Conservation (phyloP, 35 echinoderm and acorn worm genomes). For the Amphiura filiformis region DNA sequence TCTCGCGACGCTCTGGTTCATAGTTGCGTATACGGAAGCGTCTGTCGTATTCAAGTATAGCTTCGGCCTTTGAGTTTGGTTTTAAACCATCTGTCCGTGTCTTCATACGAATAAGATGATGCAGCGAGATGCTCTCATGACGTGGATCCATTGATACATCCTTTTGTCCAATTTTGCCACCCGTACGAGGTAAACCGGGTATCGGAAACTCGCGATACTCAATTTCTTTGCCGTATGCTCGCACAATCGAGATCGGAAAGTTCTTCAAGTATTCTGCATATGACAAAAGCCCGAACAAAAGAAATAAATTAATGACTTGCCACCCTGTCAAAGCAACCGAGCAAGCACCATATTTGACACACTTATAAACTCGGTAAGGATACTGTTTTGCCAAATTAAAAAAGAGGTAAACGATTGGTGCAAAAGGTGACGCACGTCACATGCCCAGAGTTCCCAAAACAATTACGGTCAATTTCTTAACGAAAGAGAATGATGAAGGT, state of each 20-base stretch:
- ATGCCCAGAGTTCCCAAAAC: too few relatives aligned
- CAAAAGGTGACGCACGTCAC: too few relatives aligned
- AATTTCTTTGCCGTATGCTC: slow-evolving; percentile 72
- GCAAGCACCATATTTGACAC: too few relatives aligned
- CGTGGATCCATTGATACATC: slow-evolving; percentile 35
- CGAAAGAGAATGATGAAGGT: too few relatives aligned
- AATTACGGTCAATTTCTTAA: too few relatives aligned
- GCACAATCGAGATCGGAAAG: slow-evolving; percentile 52
- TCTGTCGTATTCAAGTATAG: slow-evolving; percentile 24
- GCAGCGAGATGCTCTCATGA: slow-evolving; percentile 35
- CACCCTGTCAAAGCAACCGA: too few relatives aligned
- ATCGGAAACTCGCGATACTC: slow-evolving; percentile 57
- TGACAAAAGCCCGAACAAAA: neutral
- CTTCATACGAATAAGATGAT: slow-evolving; percentile 40
- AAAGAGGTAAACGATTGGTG: too few relatives aligned
- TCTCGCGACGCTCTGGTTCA: neutral
- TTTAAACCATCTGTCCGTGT: neutral
- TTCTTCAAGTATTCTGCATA: slow-evolving; percentile 65
- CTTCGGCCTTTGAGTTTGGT: slow-evolving; percentile 8
- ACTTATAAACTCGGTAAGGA: too few relatives aligned
- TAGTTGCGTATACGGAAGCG: neutral
- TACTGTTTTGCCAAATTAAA: too few relatives aligned
- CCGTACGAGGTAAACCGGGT: slow-evolving; percentile 26
- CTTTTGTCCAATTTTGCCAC: slow-evolving; percentile 27
- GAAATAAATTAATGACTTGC: neutral